phyloP scores from a whole-genome alignment of 2,113 vertebrate species.

The Macquaria ambigua region DNA sequence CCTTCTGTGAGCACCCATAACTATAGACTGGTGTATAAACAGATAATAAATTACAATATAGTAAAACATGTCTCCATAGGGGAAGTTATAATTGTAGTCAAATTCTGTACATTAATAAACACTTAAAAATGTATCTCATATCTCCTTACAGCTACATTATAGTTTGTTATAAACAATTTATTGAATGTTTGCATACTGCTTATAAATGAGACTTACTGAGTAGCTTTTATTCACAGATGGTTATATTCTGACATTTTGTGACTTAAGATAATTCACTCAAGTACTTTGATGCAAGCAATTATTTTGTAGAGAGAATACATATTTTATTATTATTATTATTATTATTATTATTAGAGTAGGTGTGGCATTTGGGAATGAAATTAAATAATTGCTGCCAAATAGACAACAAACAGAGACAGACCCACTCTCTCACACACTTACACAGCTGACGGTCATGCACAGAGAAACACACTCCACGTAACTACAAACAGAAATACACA shows the following conservation, averaged over 20 bases:
- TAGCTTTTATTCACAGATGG: not conserved
- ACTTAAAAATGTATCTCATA: not conserved
- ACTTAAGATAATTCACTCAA: not conserved
- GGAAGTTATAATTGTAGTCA: too few species aligned
- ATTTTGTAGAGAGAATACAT: constrained; percentile 4
- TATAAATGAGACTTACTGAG: too few species aligned
- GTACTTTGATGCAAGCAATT: not conserved
- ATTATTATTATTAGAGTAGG: constrained; percentile 1
- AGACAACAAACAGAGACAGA: constrained; percentile 4
- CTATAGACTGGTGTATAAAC: not conserved
- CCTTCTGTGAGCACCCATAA: not conserved
- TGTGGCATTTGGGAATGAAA: constrained; percentile 26
- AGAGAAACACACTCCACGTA: constrained; percentile 25
- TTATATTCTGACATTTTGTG: constrained; percentile 1
- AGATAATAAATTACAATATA: not conserved
- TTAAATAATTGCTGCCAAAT: not conserved
- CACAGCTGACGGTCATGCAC: constrained; percentile 3
- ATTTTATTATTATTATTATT: not conserved
- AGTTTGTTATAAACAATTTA: not conserved
- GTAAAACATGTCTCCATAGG: not conserved
- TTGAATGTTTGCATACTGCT: not conserved
- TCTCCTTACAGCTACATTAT: not conserved
- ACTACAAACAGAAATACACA: constrained; percentile 39
- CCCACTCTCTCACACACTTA: constrained; percentile 1
- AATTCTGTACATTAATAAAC: too few species aligned